Conservation (phyloP, 2,888 invertebrate genomes). For the Stenotaenia linearis region DNA sequence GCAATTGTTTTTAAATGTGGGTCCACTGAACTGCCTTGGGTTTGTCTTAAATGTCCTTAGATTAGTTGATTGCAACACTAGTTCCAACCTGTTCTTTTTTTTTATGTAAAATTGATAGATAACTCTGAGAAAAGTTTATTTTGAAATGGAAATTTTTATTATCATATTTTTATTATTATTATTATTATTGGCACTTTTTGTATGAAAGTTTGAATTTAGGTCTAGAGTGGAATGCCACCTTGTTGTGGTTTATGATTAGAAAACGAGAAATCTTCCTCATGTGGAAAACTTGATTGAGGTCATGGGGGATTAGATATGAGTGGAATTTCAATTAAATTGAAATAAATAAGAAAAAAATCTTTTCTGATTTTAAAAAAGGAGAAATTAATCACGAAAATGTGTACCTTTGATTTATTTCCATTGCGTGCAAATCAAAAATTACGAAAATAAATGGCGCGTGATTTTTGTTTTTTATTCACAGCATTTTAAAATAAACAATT, state of each 20-base stretch:
- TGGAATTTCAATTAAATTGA: not conserved
- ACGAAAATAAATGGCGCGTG: too few relatives aligned
- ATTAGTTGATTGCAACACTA: not conserved
- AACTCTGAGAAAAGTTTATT: not conserved
- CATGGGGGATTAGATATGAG: not conserved
- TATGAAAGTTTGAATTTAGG: not conserved
- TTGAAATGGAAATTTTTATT: not conserved
- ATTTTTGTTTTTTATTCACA: too few relatives aligned
- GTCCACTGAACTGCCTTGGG: not conserved
- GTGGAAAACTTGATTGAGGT: conserved; percentile 26
- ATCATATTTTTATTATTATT: not conserved
- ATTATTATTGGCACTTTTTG: not conserved
- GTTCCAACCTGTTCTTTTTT: too few relatives aligned
- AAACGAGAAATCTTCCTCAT: conserved; percentile 18
- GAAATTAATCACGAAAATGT: not conserved
- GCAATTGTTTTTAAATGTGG: not conserved
- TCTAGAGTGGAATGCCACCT: conserved; percentile 21
- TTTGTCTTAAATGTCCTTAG: not conserved
- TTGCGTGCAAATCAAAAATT: too few relatives aligned
- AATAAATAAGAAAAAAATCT: not conserved
- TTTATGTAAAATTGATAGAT: not conserved
- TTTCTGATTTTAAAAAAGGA: not conserved
- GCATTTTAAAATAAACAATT: too few relatives aligned
- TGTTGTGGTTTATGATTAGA: conserved; percentile 13
- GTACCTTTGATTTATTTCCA: too few relatives aligned